Evolutionary conservation across 2,797 vertebrate genomes (phyloP), one percentile per base, ranked within the genome.

Genomic region (Chloroceryle inda): DNA sequence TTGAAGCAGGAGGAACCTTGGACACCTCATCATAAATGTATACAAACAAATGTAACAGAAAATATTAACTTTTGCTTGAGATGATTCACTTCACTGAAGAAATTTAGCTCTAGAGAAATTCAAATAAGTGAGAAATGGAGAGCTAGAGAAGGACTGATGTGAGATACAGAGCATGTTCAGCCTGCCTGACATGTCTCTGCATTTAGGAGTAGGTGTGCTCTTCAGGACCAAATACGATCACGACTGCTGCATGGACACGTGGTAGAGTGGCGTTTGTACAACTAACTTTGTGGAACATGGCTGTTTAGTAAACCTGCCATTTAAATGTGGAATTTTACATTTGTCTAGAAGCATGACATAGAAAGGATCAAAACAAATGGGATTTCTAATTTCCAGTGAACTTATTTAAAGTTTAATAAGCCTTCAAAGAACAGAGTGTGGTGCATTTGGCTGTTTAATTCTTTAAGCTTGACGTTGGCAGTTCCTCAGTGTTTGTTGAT

Each of bases 331-430:
- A 35, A 1, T 23, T 52, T 61, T 77, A 44, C 9, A 19, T 85
- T 87, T 88, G 6, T 49, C 40, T 74, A 49, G 27, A 21, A 83
- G 9, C 23, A 38, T 80, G 81, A 67, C 24, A 61, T 23, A 92
- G 44, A 79, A 79, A 80, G 13, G 10, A 61, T 56, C 7, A 74
- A 71, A 74, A 73, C 8, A 73, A 91, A 67, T 42, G 9, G 6
- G 5, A 79, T 68, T 87, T 47, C 19, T 78, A 76, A 77, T 83
- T 91, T 87, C 47, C 26, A 71, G 35, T 59, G 29, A 69, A 69
- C 11, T 78, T 62, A 37, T 37, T 92, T 74, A 67, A 89, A 92
- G 19, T 68, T 80, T 83, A 72, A 88, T 71, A 89, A 89, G 61
- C 22, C 21, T 68, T 72, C 31, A 59, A 83, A 80, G 13, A 58